phyloP scores from a whole-genome alignment of 2,888 invertebrate genomes.

The Plusia festucae region DNA sequence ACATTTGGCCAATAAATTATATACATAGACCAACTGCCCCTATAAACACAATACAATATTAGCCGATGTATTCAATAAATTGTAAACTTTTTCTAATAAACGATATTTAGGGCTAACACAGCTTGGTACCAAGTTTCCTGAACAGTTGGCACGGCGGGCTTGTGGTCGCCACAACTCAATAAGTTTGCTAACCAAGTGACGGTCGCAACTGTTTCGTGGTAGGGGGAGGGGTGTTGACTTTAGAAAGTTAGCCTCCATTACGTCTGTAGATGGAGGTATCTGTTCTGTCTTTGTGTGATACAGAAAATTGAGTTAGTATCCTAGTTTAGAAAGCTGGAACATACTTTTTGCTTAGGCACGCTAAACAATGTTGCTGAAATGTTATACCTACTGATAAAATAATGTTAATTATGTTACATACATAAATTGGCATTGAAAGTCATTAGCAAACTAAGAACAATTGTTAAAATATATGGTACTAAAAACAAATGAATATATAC shows the following conservation, averaged over 20 bases:
- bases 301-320: conserved; percentile 48
- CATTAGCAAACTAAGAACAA: too few relatives aligned
- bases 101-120: conserved; percentile 59
- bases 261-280: conserved; percentile 48
- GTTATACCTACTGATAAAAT: neutral
- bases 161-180: conserved; percentile 60
- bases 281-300: conserved; percentile 48
- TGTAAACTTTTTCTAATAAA: conserved; percentile 71
- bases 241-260: conserved; percentile 59
- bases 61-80: conserved; percentile 50
- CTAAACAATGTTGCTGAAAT: neutral
- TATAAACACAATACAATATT: conserved; percentile 34
- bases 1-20: neutral
- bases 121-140: conserved; percentile 54
- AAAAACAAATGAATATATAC: too few relatives aligned
- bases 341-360: neutral
- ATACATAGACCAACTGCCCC: conserved; percentile 15
- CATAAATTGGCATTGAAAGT: too few relatives aligned
- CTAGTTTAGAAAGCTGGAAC: conserved; percentile 7
- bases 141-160: conserved; percentile 54
- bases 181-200: conserved; percentile 62
- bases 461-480: too few relatives aligned
- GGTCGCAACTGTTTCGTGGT: conserved; percentile 48
- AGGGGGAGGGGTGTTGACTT: conserved; percentile 52
- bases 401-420: too few relatives aligned